Evolutionary conservation across 2,888 invertebrate genomes (phyloP), one percentile per base, ranked within the genome.

Genomic region (Epinotia ramella): DNA sequence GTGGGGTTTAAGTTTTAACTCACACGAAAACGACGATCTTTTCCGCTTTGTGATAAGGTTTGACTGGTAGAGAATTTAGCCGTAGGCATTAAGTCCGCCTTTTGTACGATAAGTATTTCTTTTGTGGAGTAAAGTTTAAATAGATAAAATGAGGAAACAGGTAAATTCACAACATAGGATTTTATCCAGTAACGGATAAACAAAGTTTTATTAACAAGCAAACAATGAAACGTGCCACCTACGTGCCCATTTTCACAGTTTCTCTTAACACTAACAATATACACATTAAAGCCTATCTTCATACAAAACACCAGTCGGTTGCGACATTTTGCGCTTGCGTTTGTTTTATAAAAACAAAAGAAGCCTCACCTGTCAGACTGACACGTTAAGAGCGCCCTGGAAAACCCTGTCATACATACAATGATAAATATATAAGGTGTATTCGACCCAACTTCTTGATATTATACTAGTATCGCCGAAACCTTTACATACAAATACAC

Each of bases 391-490:
- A 67, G 40, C 40, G 20, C 18, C 46, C 53, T 67, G 65, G 65
- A 65, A 75, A 75, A 66, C 69, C 18, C 75, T 75, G 75, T 75
- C 75, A 75, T 71, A 66, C 53, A 56, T 60, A 75, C 70, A 75
- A 75, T 75, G 75, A 71, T 75, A 75, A 75, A 75, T 75, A 66
- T 53, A 66, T 53, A 53, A n/a, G 53, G 53, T 53, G n/a, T n/a
- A 53, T 53, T 53, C 7, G n/a, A 53, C 53, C 53, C 16, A 53
- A 53, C n/a, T 1, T 53, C 5, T n/a, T 53, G 53, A 53, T n/a
- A 53, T 53, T 5, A 7, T 13, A n/a, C 53, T 49, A 49, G 0
- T 49, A 16, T 28, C 24, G 3, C 24, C 24, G n/a, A n/a, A n/a
- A n/a, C n/a, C n/a, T n/a, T n/a, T n/a, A n/a, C n/a, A n/a, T n/a